A percentile compares a stretch with the other conserved stretches of the same genome.
These are phyloP conservation scores for Tiphia femorata DNA, from an alignment of 2,888 invertebrate species.

Conservation along the genomic window DNA sequence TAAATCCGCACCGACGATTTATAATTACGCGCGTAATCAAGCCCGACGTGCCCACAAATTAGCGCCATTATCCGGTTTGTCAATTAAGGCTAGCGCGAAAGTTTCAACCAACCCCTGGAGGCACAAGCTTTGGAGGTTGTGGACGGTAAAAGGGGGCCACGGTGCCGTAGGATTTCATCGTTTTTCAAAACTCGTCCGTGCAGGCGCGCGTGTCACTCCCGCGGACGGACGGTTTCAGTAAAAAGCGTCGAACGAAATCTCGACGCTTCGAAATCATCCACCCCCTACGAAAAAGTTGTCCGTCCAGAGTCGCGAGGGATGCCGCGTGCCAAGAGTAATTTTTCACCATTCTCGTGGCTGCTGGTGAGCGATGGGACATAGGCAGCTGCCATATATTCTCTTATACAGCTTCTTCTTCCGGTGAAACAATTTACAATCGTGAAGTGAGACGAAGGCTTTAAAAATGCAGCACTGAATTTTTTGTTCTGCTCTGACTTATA, in stretches of 20 bases:
- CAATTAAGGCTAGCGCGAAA: conserved; percentile 23
- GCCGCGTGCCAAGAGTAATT: too few relatives aligned
- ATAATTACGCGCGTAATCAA: conserved; percentile 35
- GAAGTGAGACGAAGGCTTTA: too few relatives aligned
- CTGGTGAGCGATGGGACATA: too few relatives aligned
- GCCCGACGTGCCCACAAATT: conserved; percentile 25
- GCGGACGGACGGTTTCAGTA: too few relatives aligned
- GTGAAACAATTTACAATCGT: too few relatives aligned
- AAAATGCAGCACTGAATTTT: too few relatives aligned
- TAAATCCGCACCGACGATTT: conserved; percentile 12
- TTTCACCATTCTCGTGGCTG: too few relatives aligned
- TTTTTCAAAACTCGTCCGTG: not conserved
- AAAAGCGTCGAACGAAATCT: not conserved
- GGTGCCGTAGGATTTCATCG: not conserved
- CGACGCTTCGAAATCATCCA: not conserved
- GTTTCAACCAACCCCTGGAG: not conserved
- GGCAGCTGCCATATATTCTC: too few relatives aligned
- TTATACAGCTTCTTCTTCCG: too few relatives aligned
- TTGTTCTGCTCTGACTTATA: too few relatives aligned
- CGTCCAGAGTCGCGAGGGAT: too few relatives aligned
- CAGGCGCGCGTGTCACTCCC: not conserved
- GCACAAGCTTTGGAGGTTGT: not conserved
- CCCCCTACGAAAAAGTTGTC: not conserved
- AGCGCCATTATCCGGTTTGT: conserved; percentile 32
- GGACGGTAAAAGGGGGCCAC: not conserved